Conservation (phyloP, 2,797 vertebrate species). For the Tangara arthus region DNA sequence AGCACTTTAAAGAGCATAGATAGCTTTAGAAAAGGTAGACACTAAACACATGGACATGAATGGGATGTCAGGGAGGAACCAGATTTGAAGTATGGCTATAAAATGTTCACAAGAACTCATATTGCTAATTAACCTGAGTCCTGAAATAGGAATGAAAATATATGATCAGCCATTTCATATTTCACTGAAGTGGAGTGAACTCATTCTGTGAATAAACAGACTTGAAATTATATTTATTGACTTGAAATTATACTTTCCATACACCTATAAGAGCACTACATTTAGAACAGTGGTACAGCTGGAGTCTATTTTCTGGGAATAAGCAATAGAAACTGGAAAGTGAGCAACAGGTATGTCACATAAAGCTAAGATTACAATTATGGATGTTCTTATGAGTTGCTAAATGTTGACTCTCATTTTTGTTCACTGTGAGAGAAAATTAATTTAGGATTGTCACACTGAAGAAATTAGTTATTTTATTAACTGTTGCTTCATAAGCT, state of each 20-base stretch:
- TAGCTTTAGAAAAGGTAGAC: not conserved
- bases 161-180: not conserved
- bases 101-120: not conserved
- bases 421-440: not conserved
- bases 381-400: not conserved
- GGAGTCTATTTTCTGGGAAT: not conserved
- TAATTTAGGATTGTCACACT: not conserved
- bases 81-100: not conserved
- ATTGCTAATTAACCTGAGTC: not conserved
- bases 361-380: not conserved
- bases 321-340: not conserved
- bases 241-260: not conserved
- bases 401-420: not conserved
- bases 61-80: not conserved
- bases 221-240: not conserved
- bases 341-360: not conserved
- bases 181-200: not conserved
- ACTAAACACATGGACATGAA: not conserved
- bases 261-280: not conserved
- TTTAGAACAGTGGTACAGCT: not conserved
- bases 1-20: not conserved
- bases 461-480: not conserved
- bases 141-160: not conserved
- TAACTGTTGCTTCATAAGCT: not conserved
- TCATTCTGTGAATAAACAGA: not conserved